Conservation (phyloP, 2,888 invertebrate species). For the Drosophila nigritarsus region DNA sequence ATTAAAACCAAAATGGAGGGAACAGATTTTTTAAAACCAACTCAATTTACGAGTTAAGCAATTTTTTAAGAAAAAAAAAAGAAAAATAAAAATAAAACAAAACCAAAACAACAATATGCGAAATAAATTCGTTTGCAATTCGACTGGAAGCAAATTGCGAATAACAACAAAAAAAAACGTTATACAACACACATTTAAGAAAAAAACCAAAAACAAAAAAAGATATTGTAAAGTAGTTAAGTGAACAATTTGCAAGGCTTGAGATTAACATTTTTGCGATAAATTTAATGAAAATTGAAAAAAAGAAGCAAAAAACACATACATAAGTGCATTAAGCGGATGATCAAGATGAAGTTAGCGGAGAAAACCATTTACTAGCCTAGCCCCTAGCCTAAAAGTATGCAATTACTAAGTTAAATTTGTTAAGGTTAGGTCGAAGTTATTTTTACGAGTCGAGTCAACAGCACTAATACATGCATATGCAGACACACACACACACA, state of each 20-base stretch:
- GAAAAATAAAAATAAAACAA: constrained; percentile 38
- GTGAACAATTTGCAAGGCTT: constrained; percentile 44
- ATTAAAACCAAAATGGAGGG: constrained; percentile 80
- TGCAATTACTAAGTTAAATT: constrained; percentile 78
- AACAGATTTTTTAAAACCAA: constrained; percentile 72
- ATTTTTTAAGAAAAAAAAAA: constrained; percentile 57
- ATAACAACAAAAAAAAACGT: constrained; percentile 6
- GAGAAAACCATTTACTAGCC: constrained; percentile 74
- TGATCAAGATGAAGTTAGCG: constrained; percentile 16
- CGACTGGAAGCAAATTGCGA: constrained; percentile 4
- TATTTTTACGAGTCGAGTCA: constrained; percentile 50
- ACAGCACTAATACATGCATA: constrained; percentile 24
- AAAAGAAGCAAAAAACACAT: constrained; percentile 18
- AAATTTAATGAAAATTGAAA: constrained; percentile 21
- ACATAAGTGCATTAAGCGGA: constrained; percentile 78
- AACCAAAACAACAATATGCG: constrained; percentile 20
- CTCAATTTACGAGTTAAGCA: constrained; percentile 59
- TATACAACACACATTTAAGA: constrained; percentile 10
- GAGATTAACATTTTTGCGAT: constrained; percentile 42
- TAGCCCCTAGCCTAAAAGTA: constrained; percentile 80
- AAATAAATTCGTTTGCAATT: not conserved
- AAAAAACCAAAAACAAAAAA: constrained; percentile 20
- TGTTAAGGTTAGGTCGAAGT: constrained; percentile 64
- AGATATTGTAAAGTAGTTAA: constrained; percentile 59
- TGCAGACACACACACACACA: constrained; percentile 22